These are phyloP conservation scores for Clostera curtula DNA, from an alignment of 2,888 invertebrate species.

Conservation along the genomic window DNA sequence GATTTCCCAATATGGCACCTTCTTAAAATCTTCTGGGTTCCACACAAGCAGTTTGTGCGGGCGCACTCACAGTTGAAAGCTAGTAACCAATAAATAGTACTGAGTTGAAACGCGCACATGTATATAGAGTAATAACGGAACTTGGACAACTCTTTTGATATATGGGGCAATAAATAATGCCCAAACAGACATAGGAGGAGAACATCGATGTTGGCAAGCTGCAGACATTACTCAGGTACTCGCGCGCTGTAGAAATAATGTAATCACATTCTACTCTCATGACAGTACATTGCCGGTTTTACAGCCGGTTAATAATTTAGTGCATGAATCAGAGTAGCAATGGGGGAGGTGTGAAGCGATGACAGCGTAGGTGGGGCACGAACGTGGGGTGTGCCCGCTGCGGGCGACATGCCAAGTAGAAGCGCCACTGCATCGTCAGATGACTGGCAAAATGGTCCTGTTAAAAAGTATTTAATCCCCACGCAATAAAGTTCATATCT, in stretches of 20 bases:
- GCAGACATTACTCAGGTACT: slow-evolving; percentile 24
- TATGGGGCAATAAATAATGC: slow-evolving; percentile 17
- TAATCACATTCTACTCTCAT: slow-evolving; percentile 20
- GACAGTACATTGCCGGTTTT: slow-evolving; percentile 44
- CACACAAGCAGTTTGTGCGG: too few relatives aligned
- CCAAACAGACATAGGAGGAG: slow-evolving; percentile 18
- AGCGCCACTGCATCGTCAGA: slow-evolving; percentile 63
- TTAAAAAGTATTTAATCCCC: slow-evolving; percentile 23
- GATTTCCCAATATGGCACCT: too few relatives aligned
- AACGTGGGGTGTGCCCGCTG: slow-evolving; percentile 43
- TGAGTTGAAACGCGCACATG: background rate
- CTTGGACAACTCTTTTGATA: slow-evolving; percentile 7
- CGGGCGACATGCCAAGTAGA: slow-evolving; percentile 63
- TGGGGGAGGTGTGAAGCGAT: slow-evolving; percentile 45
- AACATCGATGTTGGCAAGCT: slow-evolving; percentile 22
- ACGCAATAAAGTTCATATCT: slow-evolving; percentile 34
- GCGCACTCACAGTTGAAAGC: too few relatives aligned
- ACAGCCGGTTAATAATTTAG: slow-evolving; percentile 39
- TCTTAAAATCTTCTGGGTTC: too few relatives aligned
- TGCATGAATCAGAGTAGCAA: slow-evolving; percentile 47
- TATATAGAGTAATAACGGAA: slow-evolving; percentile 2
- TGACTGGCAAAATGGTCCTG: slow-evolving; percentile 31
- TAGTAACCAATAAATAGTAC: background rate
- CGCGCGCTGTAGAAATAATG: slow-evolving; percentile 26
- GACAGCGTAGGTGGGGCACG: slow-evolving; percentile 44